A percentile compares a stretch with the other conserved stretches of the same genome.
Conservation (phyloP, 2,113 vertebrate species). For the Sinosuthora webbiana region DNA sequence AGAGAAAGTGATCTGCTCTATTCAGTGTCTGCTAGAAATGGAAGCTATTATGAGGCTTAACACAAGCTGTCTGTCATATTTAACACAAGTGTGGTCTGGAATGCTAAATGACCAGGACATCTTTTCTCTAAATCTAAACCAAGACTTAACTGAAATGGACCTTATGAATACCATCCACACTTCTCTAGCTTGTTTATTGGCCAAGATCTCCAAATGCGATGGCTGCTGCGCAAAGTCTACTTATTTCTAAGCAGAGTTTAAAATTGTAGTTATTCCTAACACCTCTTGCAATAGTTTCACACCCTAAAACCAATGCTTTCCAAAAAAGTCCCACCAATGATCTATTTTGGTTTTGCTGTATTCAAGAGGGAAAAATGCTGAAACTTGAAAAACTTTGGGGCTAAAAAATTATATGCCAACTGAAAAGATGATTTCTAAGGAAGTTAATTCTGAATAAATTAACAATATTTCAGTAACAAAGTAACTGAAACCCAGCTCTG, state of each 20-base stretch:
- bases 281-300: not conserved
- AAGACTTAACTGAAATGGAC: not conserved
- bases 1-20: not conserved
- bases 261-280: not conserved
- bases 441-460: not conserved
- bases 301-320: not conserved
- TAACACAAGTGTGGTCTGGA: not conserved
- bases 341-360: not conserved
- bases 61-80: not conserved
- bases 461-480: not conserved
- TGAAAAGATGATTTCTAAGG: not conserved
- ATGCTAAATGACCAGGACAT: not conserved
- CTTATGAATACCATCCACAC: not conserved
- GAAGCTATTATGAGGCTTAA: not conserved
- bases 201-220: not conserved
- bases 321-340: not conserved
- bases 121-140: not conserved
- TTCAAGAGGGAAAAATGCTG: not conserved
- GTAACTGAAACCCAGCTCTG: not conserved
- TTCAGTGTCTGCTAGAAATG: not conserved
- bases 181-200: not conserved
- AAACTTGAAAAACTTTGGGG: not conserved
- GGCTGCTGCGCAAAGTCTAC: not conserved
- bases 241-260: not conserved
- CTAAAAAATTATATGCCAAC: not conserved